Conservation (phyloP, 2,888 invertebrate genomes). For the Drosophila birchii region DNA sequence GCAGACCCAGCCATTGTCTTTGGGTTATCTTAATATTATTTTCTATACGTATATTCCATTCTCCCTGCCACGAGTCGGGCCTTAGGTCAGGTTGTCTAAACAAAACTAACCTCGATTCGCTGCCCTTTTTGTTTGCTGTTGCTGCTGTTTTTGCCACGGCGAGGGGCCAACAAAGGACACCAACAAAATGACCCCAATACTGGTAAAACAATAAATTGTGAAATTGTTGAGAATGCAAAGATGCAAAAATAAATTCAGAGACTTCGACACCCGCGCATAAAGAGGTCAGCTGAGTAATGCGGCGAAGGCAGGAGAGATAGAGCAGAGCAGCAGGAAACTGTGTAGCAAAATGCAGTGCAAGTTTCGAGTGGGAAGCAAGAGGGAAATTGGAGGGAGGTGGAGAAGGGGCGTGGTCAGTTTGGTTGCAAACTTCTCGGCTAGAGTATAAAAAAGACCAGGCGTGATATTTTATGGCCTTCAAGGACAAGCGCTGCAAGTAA, state of each 20-base stretch:
- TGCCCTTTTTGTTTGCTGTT: constrained; percentile 41
- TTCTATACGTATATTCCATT: constrained; percentile 24
- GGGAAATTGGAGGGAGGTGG: background rate
- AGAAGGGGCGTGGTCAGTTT: constrained; percentile 25
- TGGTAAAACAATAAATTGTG: constrained; percentile 74
- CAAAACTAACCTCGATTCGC: constrained; percentile 70
- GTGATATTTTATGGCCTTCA: constrained; percentile 53
- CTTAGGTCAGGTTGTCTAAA: constrained; percentile 66
- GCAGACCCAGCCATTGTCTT: constrained; percentile 57
- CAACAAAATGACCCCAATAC: constrained; percentile 72
- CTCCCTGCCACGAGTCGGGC: constrained; percentile 40
- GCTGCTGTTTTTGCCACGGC: constrained; percentile 52
- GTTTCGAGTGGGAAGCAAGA: constrained; percentile 33
- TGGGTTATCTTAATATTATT: constrained; percentile 28
- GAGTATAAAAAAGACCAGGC: constrained; percentile 36
- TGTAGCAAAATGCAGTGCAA: constrained; percentile 33
- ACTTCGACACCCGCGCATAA: constrained; percentile 59
- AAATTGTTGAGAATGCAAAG: constrained; percentile 69
- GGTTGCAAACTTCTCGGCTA: constrained; percentile 38
- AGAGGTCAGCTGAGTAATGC: constrained; percentile 52
- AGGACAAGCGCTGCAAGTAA: constrained; percentile 51
- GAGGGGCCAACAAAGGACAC: constrained; percentile 16
- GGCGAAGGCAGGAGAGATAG: constrained; percentile 14
- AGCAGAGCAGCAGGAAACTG: constrained; percentile 11
- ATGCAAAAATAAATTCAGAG: constrained; percentile 73